Evolutionary conservation across 23 tunicate species (phyloP), one percentile per base, ranked within the genome.

Genomic region (Pegea sp.): DNA sequence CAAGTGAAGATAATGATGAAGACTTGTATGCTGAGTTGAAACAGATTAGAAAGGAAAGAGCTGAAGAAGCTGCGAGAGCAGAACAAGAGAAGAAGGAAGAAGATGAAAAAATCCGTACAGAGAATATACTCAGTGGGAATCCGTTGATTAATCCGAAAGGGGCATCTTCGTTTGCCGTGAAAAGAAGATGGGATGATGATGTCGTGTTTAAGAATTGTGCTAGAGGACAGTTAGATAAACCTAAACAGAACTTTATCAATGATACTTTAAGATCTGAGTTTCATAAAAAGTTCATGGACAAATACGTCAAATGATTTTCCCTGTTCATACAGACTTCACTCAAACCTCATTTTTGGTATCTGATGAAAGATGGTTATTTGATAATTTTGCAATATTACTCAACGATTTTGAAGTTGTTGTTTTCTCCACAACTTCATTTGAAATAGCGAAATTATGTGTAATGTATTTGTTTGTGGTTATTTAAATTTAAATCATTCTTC

Each of bases 221-320:
- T 24, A 63, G 96, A 3, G 86, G 86, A 1, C 72, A 68, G 55
- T 69, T 77, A 16, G 96, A 86, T 68, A 86, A 86, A 49, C 53
- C 62, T 28, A 29, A 57, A 42, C 79, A 86, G 44, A 69, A 76
- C 32, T 86, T 75, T 59, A 69, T 86, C 18, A 86, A 86, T 49
- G 96, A 86, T 64, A 86, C 96, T 2, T 33, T 86, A 31, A 64
- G 96, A 48, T 74, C 86, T 4, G 96, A 86, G 53, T 86, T 86
- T 59, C 96, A 86, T 64, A 74, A 75, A 64, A 74, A 75, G 65
- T 86, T 86, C 52, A 86, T 86, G 96, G 86, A 86, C 59, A 86
- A 86, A 54, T 86, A 86, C 56, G 86, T 86, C 26, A 86, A 86
- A 32, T 86, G 54, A 64, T 21, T 25, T 4, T 5, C 7, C 22